Percentiles rank a stretch among this genome's conserved stretches.
Evolutionary conservation across 2,888 invertebrate species (phyloP).

Genomic region (Tenodera sinensis): DNA sequence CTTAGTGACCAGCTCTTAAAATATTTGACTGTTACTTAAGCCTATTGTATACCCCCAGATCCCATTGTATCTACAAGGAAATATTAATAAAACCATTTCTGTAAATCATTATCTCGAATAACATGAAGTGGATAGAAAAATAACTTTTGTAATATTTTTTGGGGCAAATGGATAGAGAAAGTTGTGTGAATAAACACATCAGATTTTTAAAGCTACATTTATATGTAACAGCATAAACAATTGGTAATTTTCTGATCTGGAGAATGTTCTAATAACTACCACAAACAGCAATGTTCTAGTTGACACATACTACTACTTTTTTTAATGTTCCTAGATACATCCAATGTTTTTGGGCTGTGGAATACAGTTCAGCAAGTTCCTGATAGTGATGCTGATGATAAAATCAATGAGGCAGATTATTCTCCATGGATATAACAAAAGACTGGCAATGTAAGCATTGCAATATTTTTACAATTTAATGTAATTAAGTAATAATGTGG

Average conservation of each 20-base stretch:
- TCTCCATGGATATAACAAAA: conserved; percentile 5
- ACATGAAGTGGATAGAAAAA: too few species aligned
- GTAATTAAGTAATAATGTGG: background rate
- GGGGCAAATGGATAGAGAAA: too few species aligned
- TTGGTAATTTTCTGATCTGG: background rate
- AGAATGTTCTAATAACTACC: background rate
- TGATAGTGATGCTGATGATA: conserved; percentile 12
- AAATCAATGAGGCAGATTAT: background rate
- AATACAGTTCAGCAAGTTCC: conserved; percentile 20
- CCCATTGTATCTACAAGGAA: too few species aligned
- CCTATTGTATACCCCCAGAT: too few species aligned
- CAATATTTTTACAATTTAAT: background rate
- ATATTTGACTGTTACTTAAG: too few species aligned
- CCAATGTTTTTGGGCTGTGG: conserved; percentile 16
- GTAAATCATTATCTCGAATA: too few species aligned
- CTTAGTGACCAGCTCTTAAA: too few species aligned
- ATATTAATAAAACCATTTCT: too few species aligned
- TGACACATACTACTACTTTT: conserved; percentile 4
- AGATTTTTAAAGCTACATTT: too few species aligned
- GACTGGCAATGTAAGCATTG: conserved; percentile 5
- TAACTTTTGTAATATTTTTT: too few species aligned
- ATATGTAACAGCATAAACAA: too few species aligned
- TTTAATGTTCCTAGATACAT: conserved; percentile 27
- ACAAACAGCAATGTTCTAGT: background rate
- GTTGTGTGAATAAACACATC: too few species aligned